A percentile compares a stretch with the other conserved stretches of the same genome.
These are phyloP conservation scores for Hydropsyche tenuis DNA, from an alignment of 1,140 invertebrate species.

Conservation along the genomic window DNA sequence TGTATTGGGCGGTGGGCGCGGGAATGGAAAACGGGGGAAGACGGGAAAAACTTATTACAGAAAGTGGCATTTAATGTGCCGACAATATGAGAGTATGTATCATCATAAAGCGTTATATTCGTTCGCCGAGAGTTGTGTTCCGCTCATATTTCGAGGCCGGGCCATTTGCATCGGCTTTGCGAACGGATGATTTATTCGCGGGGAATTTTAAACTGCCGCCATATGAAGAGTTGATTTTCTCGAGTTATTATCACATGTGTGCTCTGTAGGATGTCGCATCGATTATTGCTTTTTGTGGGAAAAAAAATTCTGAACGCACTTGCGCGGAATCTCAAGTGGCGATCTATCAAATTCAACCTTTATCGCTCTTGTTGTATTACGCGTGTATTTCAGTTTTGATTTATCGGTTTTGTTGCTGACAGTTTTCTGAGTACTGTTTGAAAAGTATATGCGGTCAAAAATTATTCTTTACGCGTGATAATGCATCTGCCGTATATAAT, in stretches of 20 bases:
- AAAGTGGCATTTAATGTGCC: slow-evolving; percentile 40
- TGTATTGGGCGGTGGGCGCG: no score
- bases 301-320: no score
- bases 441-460: no score
- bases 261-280: no score
- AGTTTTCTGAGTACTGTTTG: neutral
- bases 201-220: slow-evolving; percentile 30
- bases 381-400: neutral
- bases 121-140: slow-evolving; percentile 21
- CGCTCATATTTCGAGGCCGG: slow-evolving; percentile 9
- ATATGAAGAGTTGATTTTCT: neutral
- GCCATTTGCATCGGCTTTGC: slow-evolving; percentile 35
- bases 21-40: neutral
- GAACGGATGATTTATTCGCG: slow-evolving; percentile 22
- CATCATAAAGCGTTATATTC: slow-evolving; percentile 38
- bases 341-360: no score
- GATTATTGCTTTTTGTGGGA: no score
- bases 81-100: slow-evolving; percentile 39
- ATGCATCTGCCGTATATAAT: no score
- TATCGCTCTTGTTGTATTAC: no score
- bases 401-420: neutral
- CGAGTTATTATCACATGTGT: no score
- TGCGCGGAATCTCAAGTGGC: no score
- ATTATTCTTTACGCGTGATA: no score
- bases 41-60: slow-evolving; percentile 39